These are phyloP conservation scores for Enteromius afrohamiltoni DNA, from an alignment of 2,797 vertebrate species.

Conservation along the genomic window DNA sequence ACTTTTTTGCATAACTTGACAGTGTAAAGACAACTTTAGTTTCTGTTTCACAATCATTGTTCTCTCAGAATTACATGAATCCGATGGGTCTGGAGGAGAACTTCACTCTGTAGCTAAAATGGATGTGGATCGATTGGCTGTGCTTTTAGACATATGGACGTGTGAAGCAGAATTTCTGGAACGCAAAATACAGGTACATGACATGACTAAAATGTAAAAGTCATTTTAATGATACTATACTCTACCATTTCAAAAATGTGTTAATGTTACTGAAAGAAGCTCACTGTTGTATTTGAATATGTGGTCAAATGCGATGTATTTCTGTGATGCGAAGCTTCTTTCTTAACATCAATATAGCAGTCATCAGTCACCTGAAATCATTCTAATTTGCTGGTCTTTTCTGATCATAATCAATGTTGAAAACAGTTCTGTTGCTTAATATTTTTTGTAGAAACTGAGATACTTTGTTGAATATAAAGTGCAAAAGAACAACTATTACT, in stretches of 20 bases:
- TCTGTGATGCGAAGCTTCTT: neutral
- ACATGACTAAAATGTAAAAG: neutral
- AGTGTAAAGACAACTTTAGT: neutral
- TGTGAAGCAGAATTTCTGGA: slow-evolving; percentile 76
- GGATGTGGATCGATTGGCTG: slow-evolving; percentile 70
- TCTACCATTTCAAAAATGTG: neutral
- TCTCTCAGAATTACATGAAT: slow-evolving; percentile 23
- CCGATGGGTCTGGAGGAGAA: slow-evolving; percentile 39
- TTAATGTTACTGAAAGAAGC: neutral
- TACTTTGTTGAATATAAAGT: neutral
- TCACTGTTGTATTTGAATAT: neutral
- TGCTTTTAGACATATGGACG: slow-evolving; percentile 80
- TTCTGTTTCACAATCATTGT: neutral
- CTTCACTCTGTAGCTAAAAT: slow-evolving; percentile 56
- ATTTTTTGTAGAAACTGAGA: neutral
- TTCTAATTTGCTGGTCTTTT: neutral
- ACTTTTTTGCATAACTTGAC: neutral
- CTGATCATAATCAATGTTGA: neutral
- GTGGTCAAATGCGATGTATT: neutral
- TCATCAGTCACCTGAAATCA: neutral
- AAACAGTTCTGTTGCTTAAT: neutral
- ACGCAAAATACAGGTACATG: slow-evolving; percentile 76
- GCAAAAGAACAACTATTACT: neutral
- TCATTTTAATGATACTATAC: neutral
- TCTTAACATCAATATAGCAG: neutral